Percentiles rank a stretch among this genome's conserved stretches.
Conservation (phyloP, 2,797 vertebrate species). For the Hippocampus kuda region DNA sequence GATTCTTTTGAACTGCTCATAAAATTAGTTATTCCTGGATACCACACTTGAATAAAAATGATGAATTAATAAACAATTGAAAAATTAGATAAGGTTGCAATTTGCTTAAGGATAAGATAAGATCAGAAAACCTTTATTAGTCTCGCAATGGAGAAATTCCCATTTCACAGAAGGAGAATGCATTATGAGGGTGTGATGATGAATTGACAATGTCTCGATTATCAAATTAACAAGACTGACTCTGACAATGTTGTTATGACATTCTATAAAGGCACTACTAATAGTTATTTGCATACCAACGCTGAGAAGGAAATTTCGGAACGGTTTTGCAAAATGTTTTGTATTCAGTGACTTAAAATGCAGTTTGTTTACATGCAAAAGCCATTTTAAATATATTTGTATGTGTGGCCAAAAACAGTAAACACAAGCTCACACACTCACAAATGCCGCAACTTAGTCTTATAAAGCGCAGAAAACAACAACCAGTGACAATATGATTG, state of each 20-base stretch:
- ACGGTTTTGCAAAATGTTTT: background rate
- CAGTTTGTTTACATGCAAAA: background rate
- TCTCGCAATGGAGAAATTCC: no score
- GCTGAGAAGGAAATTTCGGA: background rate
- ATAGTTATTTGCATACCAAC: background rate
- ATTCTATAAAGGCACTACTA: background rate
- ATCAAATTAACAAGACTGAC: no score
- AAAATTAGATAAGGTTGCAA: background rate
- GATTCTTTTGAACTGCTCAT: no score
- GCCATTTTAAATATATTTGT: background rate
- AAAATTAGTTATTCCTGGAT: background rate
- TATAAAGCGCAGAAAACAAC: background rate
- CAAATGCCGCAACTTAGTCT: background rate
- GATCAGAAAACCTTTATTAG: no score
- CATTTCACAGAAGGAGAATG: no score
- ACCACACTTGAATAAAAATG: background rate
- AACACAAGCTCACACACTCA: background rate
- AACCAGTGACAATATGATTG: conserved; percentile 16
- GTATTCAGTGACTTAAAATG: background rate
- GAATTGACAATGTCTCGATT: no score
- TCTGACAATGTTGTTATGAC: background rate
- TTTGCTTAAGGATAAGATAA: no score
- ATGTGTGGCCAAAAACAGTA: background rate
- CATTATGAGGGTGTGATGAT: no score
- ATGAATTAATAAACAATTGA: background rate